Evolutionary conservation across 2,888 invertebrate genomes (phyloP), one percentile per base, ranked within the genome.

Genomic region (Meteorus cinctellus): DNA sequence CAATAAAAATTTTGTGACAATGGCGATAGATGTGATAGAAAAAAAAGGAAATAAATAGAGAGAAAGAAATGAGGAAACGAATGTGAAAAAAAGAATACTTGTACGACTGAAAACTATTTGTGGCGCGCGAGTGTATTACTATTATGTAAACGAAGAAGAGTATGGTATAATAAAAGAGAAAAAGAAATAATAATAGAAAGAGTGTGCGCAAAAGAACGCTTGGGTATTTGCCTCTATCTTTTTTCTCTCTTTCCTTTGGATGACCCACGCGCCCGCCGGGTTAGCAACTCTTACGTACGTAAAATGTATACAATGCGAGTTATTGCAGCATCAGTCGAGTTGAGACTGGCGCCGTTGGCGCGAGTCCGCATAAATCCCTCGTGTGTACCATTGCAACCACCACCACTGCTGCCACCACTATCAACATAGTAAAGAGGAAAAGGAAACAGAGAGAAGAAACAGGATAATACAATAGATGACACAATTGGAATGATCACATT

Each of bases 221-320:
- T 68, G 36, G 72, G 74, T 29, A 78, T 31, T 72, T 74, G 75
- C 74, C 69, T 66, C 69, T 72, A 77, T 80, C 79, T 79, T 81
- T 80, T 78, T 84, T 84, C 84, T 85, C 81, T 83, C 81, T 82
- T 81, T 80, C 84, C 55, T 55, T 55, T 55, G 10, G 55, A 85
- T 89, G 88, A 89, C 88, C 89, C 85, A 83, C 84, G 83, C 84
- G 86, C 83, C 86, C 86, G 86, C 85, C 86, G 86, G 88, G 88
- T 89, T 89, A 88, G 88, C 87, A 89, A 88, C 88, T 87, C 55
- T 55, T 19, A 55, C 55, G 55, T 88, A 85, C 85, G 85, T 83
- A 83, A 84, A 84, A 80, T 83, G 84, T 86, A 87, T 86, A 88
- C 89, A 89, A 89, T 89, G 88, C 88, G 86, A 89, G 89, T 89